Evolutionary conservation across 2,888 invertebrate species (phyloP), one percentile per base, ranked within the genome.

Genomic region (Clunio marinus): DNA sequence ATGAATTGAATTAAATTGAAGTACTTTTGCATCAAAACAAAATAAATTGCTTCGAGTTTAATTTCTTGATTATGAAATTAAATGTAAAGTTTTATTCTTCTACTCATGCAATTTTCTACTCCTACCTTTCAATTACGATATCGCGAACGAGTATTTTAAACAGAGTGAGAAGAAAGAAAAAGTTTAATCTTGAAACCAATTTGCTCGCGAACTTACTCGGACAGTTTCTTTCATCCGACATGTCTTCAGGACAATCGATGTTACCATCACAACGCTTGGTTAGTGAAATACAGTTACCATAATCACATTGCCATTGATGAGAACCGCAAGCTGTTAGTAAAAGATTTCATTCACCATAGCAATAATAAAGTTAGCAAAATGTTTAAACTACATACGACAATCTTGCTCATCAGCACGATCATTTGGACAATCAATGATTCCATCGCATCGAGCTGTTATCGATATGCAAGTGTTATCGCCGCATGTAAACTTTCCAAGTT

Each of bases 211-310:
- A 28, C 69, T 69, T 60, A 69, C 69, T 76, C 27, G 68, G 68
- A 80, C 91, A 91, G 77, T 86, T 82, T 72, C 83, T 79, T 77
- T 91, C 91, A 77, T 91, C 91, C 69, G 85, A 86, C 72, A 84
- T 83, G 79, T 89, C 88, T 45, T 83, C 80, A 0, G 82, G 83
- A 78, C 91, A 91, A 79, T 91, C 88, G 73, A 83, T 81, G 70
- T 82, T 81, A 71, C 86, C 84, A 74, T 89, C 84, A 76, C 89
- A 89, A 69, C 83, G 81, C 73, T 82, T 80, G 72, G 77, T 80
- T 72, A 81, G 80, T 70, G 81, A 78, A 74, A 88, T 84, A 77
- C 88, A 88, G 74, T 79, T 82, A 70, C 88, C 87, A 75, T 84
- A 83, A 75, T 87, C 85, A 78, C 93, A 94, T 74, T 86, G 85